A percentile compares a stretch with the other conserved stretches of the same genome.
These are phyloP conservation scores for Anabas testudineus DNA, from an alignment of 2,797 vertebrate species.

Conservation along the genomic window DNA sequence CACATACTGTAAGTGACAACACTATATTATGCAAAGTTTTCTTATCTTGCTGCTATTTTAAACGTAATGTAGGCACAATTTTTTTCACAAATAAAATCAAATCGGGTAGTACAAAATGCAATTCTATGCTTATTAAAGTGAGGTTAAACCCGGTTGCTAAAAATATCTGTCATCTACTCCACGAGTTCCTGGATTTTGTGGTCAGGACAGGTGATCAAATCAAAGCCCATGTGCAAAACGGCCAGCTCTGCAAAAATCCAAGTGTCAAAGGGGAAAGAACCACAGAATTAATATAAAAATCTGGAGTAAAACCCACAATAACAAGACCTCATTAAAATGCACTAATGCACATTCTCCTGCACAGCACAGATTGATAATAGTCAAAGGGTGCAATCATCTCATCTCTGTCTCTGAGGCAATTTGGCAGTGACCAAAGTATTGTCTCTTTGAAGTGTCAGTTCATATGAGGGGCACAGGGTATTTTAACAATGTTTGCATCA, in stretches of 20 bases:
- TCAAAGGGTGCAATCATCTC: conserved; percentile 20
- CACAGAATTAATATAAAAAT: neutral
- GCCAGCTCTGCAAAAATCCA: too few species aligned
- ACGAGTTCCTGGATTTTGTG: too few species aligned
- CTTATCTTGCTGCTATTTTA: neutral
- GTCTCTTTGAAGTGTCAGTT: conserved; percentile 54
- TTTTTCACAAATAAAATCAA: too few species aligned
- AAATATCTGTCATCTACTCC: too few species aligned
- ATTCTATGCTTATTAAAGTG: too few species aligned
- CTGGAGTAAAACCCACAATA: conserved; percentile 14
- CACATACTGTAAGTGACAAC: neutral
- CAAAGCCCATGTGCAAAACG: too few species aligned
- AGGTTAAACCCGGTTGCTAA: too few species aligned
- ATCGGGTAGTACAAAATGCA: too few species aligned
- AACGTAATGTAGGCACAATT: neutral
- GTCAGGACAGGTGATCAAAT: too few species aligned
- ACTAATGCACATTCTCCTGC: neutral
- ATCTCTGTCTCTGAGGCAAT: conserved; percentile 17
- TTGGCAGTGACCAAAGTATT: conserved; percentile 39
- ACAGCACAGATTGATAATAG: neutral
- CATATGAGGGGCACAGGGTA: conserved; percentile 33
- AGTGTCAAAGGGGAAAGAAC: too few species aligned
- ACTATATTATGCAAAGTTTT: neutral
- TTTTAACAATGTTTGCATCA: conserved; percentile 52
- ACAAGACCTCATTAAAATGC: conserved; percentile 11